phyloP scores from a whole-genome alignment of 2,113 vertebrate genomes.

The Erinaceus europaeus region DNA sequence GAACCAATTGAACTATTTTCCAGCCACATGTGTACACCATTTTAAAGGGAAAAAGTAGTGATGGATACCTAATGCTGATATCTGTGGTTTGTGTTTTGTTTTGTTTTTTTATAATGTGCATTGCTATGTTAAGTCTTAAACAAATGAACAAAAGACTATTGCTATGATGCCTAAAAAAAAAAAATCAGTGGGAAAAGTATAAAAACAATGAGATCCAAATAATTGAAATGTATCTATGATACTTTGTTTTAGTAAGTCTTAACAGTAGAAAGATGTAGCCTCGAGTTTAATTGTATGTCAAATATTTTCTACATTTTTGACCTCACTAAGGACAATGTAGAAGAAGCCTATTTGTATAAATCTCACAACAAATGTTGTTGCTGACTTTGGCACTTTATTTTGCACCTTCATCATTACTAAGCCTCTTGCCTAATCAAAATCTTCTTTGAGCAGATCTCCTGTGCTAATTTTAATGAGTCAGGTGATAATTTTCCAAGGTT shows the following conservation, averaged over 20 bases:
- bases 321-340: not conserved
- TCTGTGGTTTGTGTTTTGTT: not conserved
- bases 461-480: conserved; percentile 22
- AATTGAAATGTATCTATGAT: not conserved
- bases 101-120: not conserved
- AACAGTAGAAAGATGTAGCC: not conserved
- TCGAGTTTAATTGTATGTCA: not conserved
- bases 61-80: conserved; percentile 15
- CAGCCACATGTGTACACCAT: not conserved
- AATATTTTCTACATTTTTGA: conserved; percentile 9
- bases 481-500: conserved; percentile 9
- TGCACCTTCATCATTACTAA: not conserved
- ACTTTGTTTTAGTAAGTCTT: not conserved
- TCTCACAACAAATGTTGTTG: not conserved
- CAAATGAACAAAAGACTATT: not conserved
- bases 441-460: conserved; percentile 3
- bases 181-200: no score
- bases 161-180: no score
- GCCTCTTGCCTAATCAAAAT: not conserved
- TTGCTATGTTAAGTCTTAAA: conserved; percentile 18
- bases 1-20: no score
- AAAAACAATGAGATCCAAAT: not conserved
- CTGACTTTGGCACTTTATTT: not conserved
- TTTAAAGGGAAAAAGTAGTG: not conserved
- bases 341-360: not conserved